These are phyloP conservation scores for Xenus cinereus DNA, from an alignment of 2,113 vertebrate species.

Conservation along the genomic window DNA sequence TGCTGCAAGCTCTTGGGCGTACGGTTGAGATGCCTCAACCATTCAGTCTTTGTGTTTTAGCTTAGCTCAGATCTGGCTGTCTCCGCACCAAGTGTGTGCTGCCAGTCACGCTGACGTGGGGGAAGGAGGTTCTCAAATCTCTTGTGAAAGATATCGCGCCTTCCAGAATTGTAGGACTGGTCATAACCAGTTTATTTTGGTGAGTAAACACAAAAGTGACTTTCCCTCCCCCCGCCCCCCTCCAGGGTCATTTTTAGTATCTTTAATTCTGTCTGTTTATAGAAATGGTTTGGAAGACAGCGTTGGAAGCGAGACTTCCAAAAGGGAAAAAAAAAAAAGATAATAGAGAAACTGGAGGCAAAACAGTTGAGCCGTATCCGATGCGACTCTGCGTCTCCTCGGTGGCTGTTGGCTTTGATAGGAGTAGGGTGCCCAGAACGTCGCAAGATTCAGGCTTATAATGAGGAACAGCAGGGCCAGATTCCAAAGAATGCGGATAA, in stretches of 20 bases:
- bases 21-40: neutral
- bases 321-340: neutral
- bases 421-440: neutral
- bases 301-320: neutral
- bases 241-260: neutral
- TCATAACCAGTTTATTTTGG: neutral
- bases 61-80: neutral
- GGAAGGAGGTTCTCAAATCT: neutral
- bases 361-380: neutral
- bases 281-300: conserved; percentile 13
- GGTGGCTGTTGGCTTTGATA: neutral
- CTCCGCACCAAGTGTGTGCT: neutral
- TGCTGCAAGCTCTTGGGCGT: neutral
- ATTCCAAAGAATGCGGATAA: conserved; percentile 28
- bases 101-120: neutral
- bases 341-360: neutral
- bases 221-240: neutral
- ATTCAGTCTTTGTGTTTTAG: neutral
- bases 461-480: conserved; percentile 14
- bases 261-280: conserved; percentile 15
- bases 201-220: neutral
- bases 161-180: neutral
- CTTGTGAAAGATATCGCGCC: neutral
- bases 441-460: neutral
- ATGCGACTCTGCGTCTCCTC: neutral